These are phyloP conservation scores for Agapostemon virescens DNA, from an alignment of 2,888 invertebrate species.

Conservation along the genomic window DNA sequence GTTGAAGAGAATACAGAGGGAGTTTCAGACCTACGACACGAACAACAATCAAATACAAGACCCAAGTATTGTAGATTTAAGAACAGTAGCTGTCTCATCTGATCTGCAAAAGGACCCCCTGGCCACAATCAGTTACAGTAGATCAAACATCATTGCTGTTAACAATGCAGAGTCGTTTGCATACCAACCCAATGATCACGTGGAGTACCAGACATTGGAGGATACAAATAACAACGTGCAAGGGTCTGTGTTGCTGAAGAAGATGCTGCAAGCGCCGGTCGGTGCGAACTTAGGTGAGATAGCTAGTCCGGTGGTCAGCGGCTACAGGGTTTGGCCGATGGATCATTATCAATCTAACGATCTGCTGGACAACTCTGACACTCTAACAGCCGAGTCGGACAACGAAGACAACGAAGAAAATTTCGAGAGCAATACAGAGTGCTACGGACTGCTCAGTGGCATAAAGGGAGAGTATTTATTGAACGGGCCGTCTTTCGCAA, in stretches of 20 bases:
- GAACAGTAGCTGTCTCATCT: slow-evolving; percentile 64
- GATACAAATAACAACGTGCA: slow-evolving; percentile 56
- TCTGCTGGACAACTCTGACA: slow-evolving; percentile 75
- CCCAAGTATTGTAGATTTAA: slow-evolving; percentile 68
- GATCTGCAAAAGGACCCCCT: slow-evolving; percentile 43
- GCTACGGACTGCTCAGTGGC: slow-evolving; percentile 62
- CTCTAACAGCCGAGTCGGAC: slow-evolving; percentile 77
- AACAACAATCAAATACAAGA: slow-evolving; percentile 68
- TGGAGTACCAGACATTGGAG: slow-evolving; percentile 48
- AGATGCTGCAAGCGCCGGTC: slow-evolving; percentile 77
- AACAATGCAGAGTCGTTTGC: slow-evolving; percentile 44
- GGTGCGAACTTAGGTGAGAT: slow-evolving; percentile 77
- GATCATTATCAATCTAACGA: slow-evolving; percentile 65
- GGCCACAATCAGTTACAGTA: slow-evolving; percentile 36
- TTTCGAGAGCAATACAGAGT: slow-evolving; percentile 57
- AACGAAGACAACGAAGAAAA: slow-evolving; percentile 69
- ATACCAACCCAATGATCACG: slow-evolving; percentile 48
- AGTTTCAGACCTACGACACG: slow-evolving; percentile 68
- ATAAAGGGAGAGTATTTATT: slow-evolving; percentile 60
- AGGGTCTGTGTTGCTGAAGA: slow-evolving; percentile 72
- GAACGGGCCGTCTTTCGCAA: slow-evolving; percentile 53
- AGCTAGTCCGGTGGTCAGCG: slow-evolving; percentile 70
- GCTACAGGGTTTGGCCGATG: slow-evolving; percentile 62
- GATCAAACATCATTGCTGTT: slow-evolving; percentile 52
- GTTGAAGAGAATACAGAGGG: slow-evolving; percentile 68